phyloP scores from a whole-genome alignment of 2,888 invertebrate genomes.

The Psococerastis gibbosa region DNA sequence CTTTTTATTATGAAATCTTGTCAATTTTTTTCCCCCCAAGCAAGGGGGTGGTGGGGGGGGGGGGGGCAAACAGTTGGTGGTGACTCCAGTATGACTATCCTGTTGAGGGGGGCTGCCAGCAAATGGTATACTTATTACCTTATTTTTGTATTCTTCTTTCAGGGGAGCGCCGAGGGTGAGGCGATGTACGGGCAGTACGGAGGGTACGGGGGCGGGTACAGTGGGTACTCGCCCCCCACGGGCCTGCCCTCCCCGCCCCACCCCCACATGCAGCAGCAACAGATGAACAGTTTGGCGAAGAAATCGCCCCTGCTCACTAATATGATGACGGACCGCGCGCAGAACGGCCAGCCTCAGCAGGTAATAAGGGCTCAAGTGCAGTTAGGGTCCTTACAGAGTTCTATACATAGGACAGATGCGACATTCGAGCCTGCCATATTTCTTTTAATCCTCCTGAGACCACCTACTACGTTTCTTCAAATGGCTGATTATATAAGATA shows the following conservation, averaged over 20 bases:
- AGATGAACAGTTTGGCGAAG: slow-evolving; percentile 25
- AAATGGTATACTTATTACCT: not conserved
- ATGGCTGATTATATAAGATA: no score
- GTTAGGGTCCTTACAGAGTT: no score
- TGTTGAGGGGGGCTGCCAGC: not conserved
- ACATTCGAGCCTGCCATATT: no score
- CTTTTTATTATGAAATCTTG: no score
- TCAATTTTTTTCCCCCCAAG: no score
- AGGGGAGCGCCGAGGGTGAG: slow-evolving; percentile 30
- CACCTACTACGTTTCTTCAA: no score
- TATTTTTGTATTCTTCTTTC: slow-evolving; percentile 10
- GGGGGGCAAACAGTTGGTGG: no score
- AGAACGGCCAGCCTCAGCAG: slow-evolving; percentile 21
- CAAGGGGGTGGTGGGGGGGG: no score
- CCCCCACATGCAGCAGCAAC: slow-evolving; percentile 16
- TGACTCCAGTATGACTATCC: no score
- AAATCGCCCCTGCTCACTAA: slow-evolving; percentile 28
- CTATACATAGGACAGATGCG: no score
- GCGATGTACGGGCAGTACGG: slow-evolving; percentile 29
- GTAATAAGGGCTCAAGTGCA: no score
- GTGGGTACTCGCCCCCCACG: slow-evolving; percentile 29
- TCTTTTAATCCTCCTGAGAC: no score
- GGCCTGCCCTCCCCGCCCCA: slow-evolving; percentile 29
- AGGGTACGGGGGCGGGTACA: slow-evolving; percentile 27
- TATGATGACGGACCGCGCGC: slow-evolving; percentile 24